Evolutionary conservation across 2,888 invertebrate species (phyloP).

Genomic region (Drosophila koepferae): DNA sequence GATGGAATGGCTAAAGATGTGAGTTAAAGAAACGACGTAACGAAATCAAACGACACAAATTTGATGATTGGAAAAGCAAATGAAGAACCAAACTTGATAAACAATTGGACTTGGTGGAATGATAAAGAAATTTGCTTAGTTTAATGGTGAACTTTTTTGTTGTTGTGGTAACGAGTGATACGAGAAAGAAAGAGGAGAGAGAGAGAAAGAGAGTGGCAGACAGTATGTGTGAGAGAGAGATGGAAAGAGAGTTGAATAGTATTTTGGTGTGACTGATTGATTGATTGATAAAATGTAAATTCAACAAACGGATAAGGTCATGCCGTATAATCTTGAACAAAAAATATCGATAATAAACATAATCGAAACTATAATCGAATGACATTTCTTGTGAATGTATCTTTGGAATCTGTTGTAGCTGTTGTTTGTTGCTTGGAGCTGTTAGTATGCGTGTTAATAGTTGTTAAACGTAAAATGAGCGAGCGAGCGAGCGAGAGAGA

Average conservation of each 20-base stretch:
- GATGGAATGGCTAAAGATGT: slow-evolving; percentile 10
- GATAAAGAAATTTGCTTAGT: slow-evolving; percentile 47
- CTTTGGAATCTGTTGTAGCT: slow-evolving; percentile 62
- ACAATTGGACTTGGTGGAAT: slow-evolving; percentile 47
- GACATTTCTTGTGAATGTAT: slow-evolving; percentile 17
- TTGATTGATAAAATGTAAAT: slow-evolving; percentile 26
- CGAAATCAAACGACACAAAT: neutral
- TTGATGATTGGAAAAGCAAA: slow-evolving; percentile 8
- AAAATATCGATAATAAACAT: slow-evolving; percentile 4
- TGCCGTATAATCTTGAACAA: slow-evolving; percentile 21
- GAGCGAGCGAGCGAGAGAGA: slow-evolving; percentile 32
- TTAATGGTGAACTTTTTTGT: slow-evolving; percentile 82
- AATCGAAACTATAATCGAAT: slow-evolving; percentile 18
- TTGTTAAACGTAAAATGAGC: slow-evolving; percentile 54
- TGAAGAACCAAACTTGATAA: slow-evolving; percentile 34
- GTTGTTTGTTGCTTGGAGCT: slow-evolving; percentile 56
- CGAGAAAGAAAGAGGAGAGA: slow-evolving; percentile 11
- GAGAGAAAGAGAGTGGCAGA: slow-evolving; percentile 16
- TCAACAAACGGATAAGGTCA: slow-evolving; percentile 29
- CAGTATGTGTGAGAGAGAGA: slow-evolving; percentile 4
- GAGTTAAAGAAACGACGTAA: slow-evolving; percentile 3
- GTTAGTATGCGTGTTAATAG: slow-evolving; percentile 72
- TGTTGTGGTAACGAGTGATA: slow-evolving; percentile 69
- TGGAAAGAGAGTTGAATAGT: slow-evolving; percentile 24
- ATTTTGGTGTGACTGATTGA: slow-evolving; percentile 45